Conservation (phyloP, 2,888 invertebrate genomes). For the Agriotes lineatus region DNA sequence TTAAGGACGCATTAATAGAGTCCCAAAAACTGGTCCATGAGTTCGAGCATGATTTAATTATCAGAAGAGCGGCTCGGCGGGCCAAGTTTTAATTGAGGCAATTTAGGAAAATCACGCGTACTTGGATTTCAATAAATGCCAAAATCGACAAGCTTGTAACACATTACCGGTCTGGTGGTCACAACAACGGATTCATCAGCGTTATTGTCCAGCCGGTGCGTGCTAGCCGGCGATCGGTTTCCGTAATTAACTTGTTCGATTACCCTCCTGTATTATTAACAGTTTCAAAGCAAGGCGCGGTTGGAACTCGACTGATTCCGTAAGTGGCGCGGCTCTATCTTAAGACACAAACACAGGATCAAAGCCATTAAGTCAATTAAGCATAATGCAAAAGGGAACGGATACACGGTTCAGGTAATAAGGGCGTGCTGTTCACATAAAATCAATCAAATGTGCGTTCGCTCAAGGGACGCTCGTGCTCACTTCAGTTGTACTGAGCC, state of each 20-base stretch:
- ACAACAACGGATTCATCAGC: conserved; percentile 39
- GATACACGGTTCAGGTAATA: conserved; percentile 45
- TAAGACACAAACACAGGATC: conserved; percentile 44
- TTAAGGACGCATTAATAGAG: not conserved
- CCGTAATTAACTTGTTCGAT: conserved; percentile 40
- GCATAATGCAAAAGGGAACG: conserved; percentile 41
- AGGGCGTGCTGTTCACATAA: conserved; percentile 36
- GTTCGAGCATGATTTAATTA: conserved; percentile 27
- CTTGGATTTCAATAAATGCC: conserved; percentile 46
- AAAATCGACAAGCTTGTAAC: conserved; percentile 41
- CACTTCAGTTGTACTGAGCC: conserved; percentile 29
- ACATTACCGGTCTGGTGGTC: conserved; percentile 41
- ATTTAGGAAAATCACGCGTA: conserved; percentile 46
- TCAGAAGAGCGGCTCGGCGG: conserved; percentile 10
- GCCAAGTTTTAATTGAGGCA: conserved; percentile 44
- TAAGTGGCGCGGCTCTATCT: conserved; percentile 35
- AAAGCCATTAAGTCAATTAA: conserved; percentile 45
- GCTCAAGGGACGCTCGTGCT: conserved; percentile 33
- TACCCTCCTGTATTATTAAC: conserved; percentile 40
- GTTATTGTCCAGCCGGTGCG: conserved; percentile 35
- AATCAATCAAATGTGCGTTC: conserved; percentile 42
- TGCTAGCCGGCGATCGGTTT: conserved; percentile 36
- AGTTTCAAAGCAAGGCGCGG: conserved; percentile 36
- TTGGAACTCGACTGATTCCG: conserved; percentile 33
- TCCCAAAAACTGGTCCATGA: conserved; percentile 21